phyloP scores from a whole-genome alignment of 53 echinoderm and acorn worm genomes.

The Paracentrotus lividus region DNA sequence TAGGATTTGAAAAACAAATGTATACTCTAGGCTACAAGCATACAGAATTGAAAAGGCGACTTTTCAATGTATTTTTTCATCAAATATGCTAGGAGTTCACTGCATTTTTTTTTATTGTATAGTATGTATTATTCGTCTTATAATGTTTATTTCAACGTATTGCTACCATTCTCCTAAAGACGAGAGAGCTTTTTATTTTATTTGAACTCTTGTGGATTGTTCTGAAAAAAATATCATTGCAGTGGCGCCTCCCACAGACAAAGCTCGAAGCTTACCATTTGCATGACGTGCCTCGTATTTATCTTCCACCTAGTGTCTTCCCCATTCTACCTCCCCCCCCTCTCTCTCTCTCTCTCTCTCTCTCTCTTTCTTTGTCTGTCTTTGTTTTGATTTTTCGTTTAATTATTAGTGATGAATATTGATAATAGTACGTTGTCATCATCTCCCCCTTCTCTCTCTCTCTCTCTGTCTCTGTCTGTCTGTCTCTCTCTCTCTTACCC shows the following conservation, averaged over 20 bases:
- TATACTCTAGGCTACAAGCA: too few species aligned
- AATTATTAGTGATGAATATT: too few species aligned
- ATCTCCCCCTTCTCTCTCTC: neutral
- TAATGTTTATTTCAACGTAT: too few species aligned
- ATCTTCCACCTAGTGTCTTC: neutral
- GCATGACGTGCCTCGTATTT: neutral
- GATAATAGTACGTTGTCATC: too few species aligned
- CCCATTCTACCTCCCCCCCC: too few species aligned
- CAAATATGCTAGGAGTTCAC: too few species aligned
- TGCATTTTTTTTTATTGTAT: too few species aligned
- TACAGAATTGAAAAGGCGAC: too few species aligned
- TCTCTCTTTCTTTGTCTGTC: neutral
- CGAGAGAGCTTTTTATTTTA: neutral
- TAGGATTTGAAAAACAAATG: too few species aligned
- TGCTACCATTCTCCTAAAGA: neutral
- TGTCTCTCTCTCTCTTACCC: neutral
- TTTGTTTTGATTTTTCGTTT: neutral
- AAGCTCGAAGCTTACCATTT: neutral
- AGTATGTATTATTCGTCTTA: too few species aligned
- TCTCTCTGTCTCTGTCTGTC: neutral
- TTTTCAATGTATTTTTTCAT: too few species aligned
- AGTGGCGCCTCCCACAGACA: neutral
- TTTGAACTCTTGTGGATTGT: neutral
- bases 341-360: neutral
- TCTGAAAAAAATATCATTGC: neutral